Evolutionary conservation across 1,140 invertebrate genomes (phyloP).

Genomic region (Hyles vespertilio): DNA sequence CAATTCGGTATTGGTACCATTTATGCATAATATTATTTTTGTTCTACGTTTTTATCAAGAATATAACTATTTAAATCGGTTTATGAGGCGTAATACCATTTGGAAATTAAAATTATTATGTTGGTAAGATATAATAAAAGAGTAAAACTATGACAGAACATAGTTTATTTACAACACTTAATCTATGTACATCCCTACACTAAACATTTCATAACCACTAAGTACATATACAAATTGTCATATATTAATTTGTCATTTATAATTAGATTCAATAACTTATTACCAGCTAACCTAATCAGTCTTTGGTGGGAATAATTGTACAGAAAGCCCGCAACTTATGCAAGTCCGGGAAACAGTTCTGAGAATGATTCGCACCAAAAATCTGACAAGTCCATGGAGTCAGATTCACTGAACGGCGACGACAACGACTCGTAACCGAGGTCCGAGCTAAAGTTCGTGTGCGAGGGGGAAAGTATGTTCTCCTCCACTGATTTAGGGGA

Average conservation of each 20-base stretch:
- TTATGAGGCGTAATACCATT: no score
- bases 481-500: conserved; percentile 62
- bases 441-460: conserved; percentile 71
- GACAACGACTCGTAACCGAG: conserved; percentile 78
- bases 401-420: conserved; percentile 72
- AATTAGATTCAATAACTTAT: conserved; percentile 25
- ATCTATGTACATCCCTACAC: conserved; percentile 44
- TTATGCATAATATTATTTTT: no score
- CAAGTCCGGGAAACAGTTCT: conserved; percentile 78
- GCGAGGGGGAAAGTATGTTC: conserved; percentile 59
- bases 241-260: conserved; percentile 37
- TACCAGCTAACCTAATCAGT: conserved; percentile 54
- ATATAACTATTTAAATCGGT: no score
- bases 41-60: no score
- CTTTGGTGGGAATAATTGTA: conserved; percentile 53
- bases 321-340: conserved; percentile 53
- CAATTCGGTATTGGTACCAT: no score
- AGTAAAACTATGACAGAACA: conserved; percentile 15
- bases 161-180: conserved; percentile 47
- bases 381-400: conserved; percentile 72
- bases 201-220: conserved; percentile 18
- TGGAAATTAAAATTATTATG: no score
- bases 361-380: conserved; percentile 80
- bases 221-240: conserved; percentile 12
- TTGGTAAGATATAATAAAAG: conserved; percentile 6